Conservation (phyloP, 2,113 vertebrate species). For the Prunella himalayana region DNA sequence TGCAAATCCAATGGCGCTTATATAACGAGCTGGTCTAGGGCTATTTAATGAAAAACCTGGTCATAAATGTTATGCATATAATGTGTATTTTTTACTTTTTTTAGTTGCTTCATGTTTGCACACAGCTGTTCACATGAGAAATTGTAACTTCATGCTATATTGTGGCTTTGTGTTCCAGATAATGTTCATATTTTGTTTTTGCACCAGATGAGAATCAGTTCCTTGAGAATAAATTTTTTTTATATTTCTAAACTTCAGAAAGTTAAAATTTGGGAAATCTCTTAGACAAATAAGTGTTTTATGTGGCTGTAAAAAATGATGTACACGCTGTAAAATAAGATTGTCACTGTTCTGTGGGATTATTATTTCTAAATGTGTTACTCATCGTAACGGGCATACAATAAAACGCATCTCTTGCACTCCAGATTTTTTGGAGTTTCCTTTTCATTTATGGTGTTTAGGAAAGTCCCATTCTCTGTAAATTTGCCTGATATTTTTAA, state of each 20-base stretch:
- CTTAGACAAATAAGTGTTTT: slow-evolving; percentile 74
- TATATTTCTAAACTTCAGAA: slow-evolving; percentile 79
- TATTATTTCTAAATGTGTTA: slow-evolving; percentile 84
- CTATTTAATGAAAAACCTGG: slow-evolving; percentile 78
- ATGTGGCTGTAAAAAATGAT: slow-evolving; percentile 83
- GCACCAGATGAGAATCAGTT: slow-evolving; percentile 83
- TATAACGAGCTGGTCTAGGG: slow-evolving; percentile 78
- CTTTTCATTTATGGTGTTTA: slow-evolving; percentile 23
- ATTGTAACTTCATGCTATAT: slow-evolving; percentile 76
- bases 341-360: slow-evolving; percentile 81
- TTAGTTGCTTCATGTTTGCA: slow-evolving; percentile 81
- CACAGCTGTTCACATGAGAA: slow-evolving; percentile 75
- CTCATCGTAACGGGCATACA: slow-evolving; percentile 80
- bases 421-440: slow-evolving; percentile 64
- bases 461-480: neutral
- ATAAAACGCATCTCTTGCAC: slow-evolving; percentile 85
- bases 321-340: slow-evolving; percentile 85
- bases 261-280: slow-evolving; percentile 77
- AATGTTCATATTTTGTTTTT: slow-evolving; percentile 77
- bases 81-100: slow-evolving; percentile 77
- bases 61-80: slow-evolving; percentile 80
- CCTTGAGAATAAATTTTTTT: slow-evolving; percentile 78
- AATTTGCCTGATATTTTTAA: neutral
- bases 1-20: slow-evolving; percentile 78
- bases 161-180: slow-evolving; percentile 80